Evolutionary conservation across 2,113 vertebrate genomes (phyloP), one percentile per base, ranked within the genome.

Genomic region (Tautogolabrus adspersus): DNA sequence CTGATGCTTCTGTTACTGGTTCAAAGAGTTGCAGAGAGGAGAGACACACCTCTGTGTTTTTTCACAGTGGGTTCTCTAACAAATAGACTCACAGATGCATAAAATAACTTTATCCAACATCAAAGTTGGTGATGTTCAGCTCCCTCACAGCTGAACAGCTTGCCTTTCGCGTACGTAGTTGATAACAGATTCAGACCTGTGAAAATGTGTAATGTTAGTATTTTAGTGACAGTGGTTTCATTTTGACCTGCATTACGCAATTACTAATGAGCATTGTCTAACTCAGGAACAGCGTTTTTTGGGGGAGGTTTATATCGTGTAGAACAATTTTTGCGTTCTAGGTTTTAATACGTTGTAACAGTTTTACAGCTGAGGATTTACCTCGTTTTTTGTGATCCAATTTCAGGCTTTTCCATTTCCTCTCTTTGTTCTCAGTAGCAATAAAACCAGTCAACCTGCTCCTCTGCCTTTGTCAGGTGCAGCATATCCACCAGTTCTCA

Each of bases 401-500:
- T 77, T 57, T 66, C 59, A 70, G 49, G 18, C 51, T 65, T 70
- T 70, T 66, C 40, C 78, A 59, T 62, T 66, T 60, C 22, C 37
- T 63, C 52, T 60, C 38, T 49, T 4, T 61, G 10, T 63, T 80
- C 66, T 54, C 44, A 63, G 46, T 42, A 56, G 69, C 68, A 34
- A 66, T 83, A 74, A 80, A 86, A 70, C 42, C 59, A 70, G 49
- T 40, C 77, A 66, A 62, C 68, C 73, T 38, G 55, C 44, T 73
- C 34, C n/a, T 65, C 55, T 21, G 69, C 55, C 55, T 72, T 65
- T 70, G 51, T 75, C 68, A 77, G 68, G 37, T 74, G 54, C 22
- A 42, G 46, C 52, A 40, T 23, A 66, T 34, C 61, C 64, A n/a
- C 44, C 56, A 60, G 22, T 42, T 73, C 49, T 34, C 76, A 83